Base-by-base conservation (phyloP, 2,888 invertebrate genomes). In the Trachelus stipa region DNA sequence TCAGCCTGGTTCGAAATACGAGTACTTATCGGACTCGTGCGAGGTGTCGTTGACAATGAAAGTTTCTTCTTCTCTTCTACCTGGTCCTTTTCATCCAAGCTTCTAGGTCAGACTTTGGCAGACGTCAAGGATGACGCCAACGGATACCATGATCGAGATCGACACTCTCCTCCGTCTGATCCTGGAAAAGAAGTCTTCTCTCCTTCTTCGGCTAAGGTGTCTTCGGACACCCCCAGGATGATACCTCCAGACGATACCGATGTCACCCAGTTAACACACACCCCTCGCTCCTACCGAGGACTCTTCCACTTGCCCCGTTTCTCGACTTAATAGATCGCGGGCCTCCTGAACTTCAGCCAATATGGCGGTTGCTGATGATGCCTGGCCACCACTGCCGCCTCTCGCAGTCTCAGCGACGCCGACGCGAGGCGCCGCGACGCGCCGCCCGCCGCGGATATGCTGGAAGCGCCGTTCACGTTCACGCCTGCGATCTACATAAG, bases 361-460 rank as follows among this genome's bases (percentile, higher is more conserved):
- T 88, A 89, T 89, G 89, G 89, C 89, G 88, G 85, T 83, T 85
- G 85, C 84, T 86, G 83, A 84, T 84, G 84, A 82, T 85, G 87
- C 87, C 85, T 85, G 84, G 84, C 85, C 87, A 87, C 87, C 88
- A 88, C 88, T 87, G 77, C 35, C 77, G 79, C 71, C 81, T 83
- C 83, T 81, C 83, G 83, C 83, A 79, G 75, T 78, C 82, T 83
- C 90, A 89, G 86, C 89, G 89, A 83, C 84, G 85, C 84, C 84
- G 83, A 87, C 87, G 90, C 89, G 85, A 85, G 84, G 84, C 88
- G 87, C 84, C 86, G 85, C 85, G 85, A 81, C 84, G 84, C 85
- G 87, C 85, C 88, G 88, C 88, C 88, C 80, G 85, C 86, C 88
- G 56, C 56, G 23, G 23, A 56, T 56, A 23, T 87, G 87, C 84